A percentile compares a stretch with the other conserved stretches of the same genome.
Evolutionary conservation across 2,888 invertebrate species (phyloP).

Genomic region (Agrochola lychnidis): DNA sequence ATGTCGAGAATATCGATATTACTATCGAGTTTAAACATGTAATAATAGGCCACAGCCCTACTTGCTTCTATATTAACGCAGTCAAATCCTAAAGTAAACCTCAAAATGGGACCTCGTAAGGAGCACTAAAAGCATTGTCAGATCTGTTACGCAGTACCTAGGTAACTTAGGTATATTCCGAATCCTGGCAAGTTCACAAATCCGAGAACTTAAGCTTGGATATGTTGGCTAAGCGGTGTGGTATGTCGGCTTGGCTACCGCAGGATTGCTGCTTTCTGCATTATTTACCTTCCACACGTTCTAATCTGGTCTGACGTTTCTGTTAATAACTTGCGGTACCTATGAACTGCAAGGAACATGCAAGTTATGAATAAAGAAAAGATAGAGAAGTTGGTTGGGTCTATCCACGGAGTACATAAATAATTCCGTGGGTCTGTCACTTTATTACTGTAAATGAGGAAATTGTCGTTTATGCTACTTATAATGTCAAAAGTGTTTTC

Average conservation of each 20-base stretch:
- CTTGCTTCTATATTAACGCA: background rate
- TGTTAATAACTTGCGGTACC: constrained; percentile 29
- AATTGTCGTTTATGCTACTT: no score
- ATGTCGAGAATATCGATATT: background rate
- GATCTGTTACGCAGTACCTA: constrained; percentile 8
- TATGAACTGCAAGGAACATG: background rate
- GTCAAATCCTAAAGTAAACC: background rate
- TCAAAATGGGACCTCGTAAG: background rate
- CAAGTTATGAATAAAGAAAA: background rate
- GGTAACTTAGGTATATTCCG: background rate
- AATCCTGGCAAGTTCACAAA: constrained; percentile 40
- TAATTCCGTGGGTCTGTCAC: background rate
- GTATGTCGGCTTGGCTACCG: constrained; percentile 11
- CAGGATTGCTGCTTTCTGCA: constrained; percentile 23
- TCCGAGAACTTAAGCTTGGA: constrained; percentile 14
- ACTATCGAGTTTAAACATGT: background rate
- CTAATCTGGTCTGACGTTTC: constrained; percentile 24
- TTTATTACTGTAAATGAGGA: background rate
- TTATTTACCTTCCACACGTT: constrained; percentile 25
- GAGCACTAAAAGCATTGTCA: constrained; percentile 16
- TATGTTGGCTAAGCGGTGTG: constrained; percentile 7
- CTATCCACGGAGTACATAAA: no score
- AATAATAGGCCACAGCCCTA: background rate
- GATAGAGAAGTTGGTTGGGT: background rate
- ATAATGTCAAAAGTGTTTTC: background rate